These are phyloP conservation scores for Lacerta viridis DNA, from an alignment of 2,797 vertebrate genomes.

Conservation along the genomic window DNA sequence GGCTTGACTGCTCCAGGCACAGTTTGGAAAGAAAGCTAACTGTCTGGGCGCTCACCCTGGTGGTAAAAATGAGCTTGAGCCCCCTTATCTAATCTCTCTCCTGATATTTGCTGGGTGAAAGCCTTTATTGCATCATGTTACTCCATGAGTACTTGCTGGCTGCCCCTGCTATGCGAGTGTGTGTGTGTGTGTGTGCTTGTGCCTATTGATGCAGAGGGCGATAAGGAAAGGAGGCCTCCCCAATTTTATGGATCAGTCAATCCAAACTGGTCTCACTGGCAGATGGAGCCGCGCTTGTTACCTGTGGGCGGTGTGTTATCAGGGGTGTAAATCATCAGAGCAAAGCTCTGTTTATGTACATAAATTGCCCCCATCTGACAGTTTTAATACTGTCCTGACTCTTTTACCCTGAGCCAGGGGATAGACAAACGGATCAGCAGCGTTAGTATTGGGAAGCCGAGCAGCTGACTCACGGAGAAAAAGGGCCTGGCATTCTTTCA, in stretches of 20 bases:
- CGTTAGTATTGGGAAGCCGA: constrained; percentile 22
- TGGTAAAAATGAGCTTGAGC: constrained; percentile 75
- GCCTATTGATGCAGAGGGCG: constrained; percentile 72
- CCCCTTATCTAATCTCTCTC: constrained; percentile 76
- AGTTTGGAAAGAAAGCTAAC: constrained; percentile 27
- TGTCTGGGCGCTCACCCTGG: constrained; percentile 24
- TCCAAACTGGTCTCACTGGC: constrained; percentile 74
- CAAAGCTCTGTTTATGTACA: constrained; percentile 75
- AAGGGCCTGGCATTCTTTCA: constrained; percentile 56
- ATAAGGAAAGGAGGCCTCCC: constrained; percentile 68
- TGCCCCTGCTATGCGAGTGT: constrained; percentile 70
- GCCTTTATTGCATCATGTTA: constrained; percentile 78
- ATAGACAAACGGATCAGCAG: constrained; percentile 58
- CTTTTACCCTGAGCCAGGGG: constrained; percentile 72
- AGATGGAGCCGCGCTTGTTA: constrained; percentile 72
- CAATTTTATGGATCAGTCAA: constrained; percentile 80
- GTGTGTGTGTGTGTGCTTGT: constrained; percentile 66
- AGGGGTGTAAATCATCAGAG: constrained; percentile 75
- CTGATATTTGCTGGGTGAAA: constrained; percentile 74
- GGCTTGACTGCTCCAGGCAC: rapidly evolving
- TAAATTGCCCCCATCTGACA: constrained; percentile 77
- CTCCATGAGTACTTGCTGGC: constrained; percentile 77
- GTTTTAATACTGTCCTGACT: constrained; percentile 78
- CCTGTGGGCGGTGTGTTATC: constrained; percentile 77
- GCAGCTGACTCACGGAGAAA: constrained; percentile 57